These are phyloP conservation scores for Alaudala cheleensis DNA, from an alignment of 2,113 vertebrate species.

Conservation along the genomic window DNA sequence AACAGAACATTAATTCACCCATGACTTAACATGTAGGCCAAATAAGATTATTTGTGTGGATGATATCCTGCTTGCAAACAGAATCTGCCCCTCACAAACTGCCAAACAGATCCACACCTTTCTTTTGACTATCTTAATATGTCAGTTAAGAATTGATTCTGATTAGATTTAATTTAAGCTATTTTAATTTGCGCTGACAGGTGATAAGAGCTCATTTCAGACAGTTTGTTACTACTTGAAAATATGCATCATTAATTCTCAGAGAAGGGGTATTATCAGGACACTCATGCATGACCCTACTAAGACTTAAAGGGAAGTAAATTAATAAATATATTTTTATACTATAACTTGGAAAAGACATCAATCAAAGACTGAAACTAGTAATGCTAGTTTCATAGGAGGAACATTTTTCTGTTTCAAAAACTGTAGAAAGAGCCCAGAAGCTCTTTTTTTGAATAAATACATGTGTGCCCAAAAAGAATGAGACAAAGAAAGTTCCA, in stretches of 20 bases:
- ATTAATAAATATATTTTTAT: background rate
- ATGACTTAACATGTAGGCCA: background rate
- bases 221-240: background rate
- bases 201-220: background rate
- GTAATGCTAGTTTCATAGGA: background rate
- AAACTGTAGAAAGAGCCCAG: background rate
- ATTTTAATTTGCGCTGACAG: background rate
- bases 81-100: background rate
- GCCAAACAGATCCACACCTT: background rate
- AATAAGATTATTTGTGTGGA: background rate
- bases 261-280: background rate
- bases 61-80: background rate
- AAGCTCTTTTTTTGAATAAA: background rate
- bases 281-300: background rate
- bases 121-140: background rate
- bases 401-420: background rate
- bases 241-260: background rate
- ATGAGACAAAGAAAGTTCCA: background rate
- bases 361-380: background rate
- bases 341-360: background rate
- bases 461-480: background rate
- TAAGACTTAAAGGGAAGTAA: background rate
- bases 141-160: background rate
- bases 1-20: background rate
- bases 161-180: background rate